These are phyloP conservation scores for Microctonus hyperodae DNA, from an alignment of 2,888 invertebrate species.

Conservation along the genomic window DNA sequence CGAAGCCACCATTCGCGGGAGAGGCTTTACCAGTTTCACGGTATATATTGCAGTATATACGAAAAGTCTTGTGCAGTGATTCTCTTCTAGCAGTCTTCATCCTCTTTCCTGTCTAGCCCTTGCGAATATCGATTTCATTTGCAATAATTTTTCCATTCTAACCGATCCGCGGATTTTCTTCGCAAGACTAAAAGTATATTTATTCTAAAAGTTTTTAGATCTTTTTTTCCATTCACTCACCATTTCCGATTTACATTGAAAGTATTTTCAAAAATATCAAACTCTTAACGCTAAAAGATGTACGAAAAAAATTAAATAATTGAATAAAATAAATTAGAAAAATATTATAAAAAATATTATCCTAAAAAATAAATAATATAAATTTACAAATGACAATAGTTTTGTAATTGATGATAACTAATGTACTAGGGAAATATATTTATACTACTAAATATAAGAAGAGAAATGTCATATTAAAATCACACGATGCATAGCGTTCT, in stretches of 20 bases:
- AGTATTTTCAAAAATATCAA: background rate
- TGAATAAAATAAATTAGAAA: no score
- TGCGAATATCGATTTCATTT: slow-evolving; percentile 31
- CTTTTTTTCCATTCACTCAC: background rate
- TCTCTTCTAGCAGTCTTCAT: background rate
- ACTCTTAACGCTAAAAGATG: background rate
- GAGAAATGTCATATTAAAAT: slow-evolving; percentile 47
- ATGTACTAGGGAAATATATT: no score
- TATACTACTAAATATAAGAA: no score
- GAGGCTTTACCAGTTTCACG: slow-evolving; percentile 31
- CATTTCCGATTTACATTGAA: background rate
- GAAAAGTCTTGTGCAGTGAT: background rate
- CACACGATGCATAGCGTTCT: slow-evolving; percentile 41
- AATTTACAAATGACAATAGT: no score
- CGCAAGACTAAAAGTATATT: slow-evolving; percentile 18
- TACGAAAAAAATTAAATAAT: background rate
- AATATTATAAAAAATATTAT: no score
- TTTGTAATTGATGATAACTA: no score
- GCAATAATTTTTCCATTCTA: slow-evolving; percentile 34
- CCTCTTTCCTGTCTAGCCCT: background rate
- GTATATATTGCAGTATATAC: slow-evolving; percentile 9
- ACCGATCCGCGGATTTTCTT: slow-evolving; percentile 26
- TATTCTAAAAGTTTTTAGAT: slow-evolving; percentile 6
- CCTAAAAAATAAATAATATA: no score
- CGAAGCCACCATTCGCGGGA: slow-evolving; percentile 21